Evolutionary conservation across 2,113 vertebrate species (phyloP).

Genomic region (Cacatua alba): DNA sequence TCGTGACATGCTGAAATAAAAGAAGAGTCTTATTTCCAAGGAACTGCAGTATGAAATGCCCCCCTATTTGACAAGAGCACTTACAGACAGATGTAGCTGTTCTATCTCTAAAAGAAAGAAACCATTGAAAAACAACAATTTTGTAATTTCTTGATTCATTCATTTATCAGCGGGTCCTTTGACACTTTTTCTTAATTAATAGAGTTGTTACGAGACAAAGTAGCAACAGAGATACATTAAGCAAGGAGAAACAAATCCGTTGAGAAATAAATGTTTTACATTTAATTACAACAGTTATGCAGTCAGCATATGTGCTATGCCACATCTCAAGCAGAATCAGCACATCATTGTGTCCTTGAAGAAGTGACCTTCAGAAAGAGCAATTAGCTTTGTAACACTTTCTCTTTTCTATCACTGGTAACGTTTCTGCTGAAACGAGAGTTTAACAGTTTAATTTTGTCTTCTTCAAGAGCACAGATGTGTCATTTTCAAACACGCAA

Average conservation of each 20-base stretch:
- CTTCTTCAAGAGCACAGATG: background rate
- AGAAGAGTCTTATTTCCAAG: background rate
- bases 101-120: background rate
- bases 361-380: background rate
- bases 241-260: background rate
- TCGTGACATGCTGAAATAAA: background rate
- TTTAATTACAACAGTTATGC: background rate
- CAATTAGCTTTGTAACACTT: background rate
- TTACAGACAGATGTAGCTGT: background rate
- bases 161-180: background rate
- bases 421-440: background rate
- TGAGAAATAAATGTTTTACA: background rate
- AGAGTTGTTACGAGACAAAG: conserved; percentile 2
- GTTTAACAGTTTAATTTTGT: background rate
- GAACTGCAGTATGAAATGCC: background rate
- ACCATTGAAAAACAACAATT: background rate
- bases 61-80: background rate
- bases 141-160: background rate
- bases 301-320: background rate
- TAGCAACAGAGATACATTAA: background rate
- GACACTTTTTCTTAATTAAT: conserved; percentile 13
- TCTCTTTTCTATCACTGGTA: background rate
- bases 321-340: background rate
- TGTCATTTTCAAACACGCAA: background rate
- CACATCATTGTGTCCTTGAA: fast-evolving